phyloP scores from a whole-genome alignment of 2,888 invertebrate species.

The Syritta pipiens region DNA sequence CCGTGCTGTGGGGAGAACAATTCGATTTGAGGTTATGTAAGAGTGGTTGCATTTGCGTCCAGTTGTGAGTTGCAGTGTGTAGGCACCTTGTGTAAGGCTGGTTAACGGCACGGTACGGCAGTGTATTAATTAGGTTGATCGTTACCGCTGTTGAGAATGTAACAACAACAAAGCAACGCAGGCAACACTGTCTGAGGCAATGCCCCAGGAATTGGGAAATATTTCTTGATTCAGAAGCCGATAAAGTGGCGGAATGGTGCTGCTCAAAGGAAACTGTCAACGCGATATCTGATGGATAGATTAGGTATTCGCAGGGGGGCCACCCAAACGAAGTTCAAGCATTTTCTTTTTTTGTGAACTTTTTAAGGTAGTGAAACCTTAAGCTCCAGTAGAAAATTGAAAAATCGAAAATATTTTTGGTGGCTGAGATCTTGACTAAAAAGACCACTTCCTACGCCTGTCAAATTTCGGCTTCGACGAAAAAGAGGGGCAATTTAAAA shows the following conservation, averaged over 20 bases:
- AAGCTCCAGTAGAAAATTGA: too few species aligned
- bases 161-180: not conserved
- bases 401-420: too few species aligned
- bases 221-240: not conserved
- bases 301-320: not conserved
- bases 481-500: too few species aligned
- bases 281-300: conserved; percentile 1
- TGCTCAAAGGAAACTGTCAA: conserved; percentile 23
- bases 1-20: conserved; percentile 30
- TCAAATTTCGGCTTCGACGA: too few species aligned
- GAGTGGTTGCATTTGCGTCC: conserved; percentile 44
- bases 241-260: not conserved
- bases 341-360: too few species aligned
- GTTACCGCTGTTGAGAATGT: conserved; percentile 15
- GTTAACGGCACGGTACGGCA: conserved; percentile 4
- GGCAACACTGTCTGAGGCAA: not conserved
- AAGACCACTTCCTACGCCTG: too few species aligned
- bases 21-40: conserved; percentile 43
- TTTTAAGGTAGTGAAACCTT: too few species aligned
- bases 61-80: conserved; percentile 40
- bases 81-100: conserved; percentile 19
- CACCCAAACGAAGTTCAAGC: too few species aligned
- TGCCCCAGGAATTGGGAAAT: conserved; percentile 12
- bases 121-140: conserved; percentile 51
- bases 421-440: too few species aligned